Evolutionary conservation across 2,797 vertebrate species (phyloP).

Genomic region (Cyprinodon diabolis): DNA sequence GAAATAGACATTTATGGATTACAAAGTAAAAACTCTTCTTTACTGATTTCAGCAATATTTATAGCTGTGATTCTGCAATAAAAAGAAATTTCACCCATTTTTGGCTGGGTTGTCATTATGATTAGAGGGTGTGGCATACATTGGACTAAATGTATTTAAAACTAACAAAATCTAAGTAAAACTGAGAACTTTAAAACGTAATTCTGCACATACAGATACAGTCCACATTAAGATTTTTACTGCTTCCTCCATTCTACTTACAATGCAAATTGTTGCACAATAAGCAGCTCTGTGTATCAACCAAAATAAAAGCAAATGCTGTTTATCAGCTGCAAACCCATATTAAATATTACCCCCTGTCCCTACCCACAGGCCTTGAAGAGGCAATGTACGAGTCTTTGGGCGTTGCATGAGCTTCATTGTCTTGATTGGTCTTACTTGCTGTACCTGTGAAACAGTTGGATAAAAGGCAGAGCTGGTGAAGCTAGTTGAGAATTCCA

Average conservation of each 20-base stretch:
- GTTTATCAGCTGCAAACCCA: not conserved
- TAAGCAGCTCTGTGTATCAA: not conserved
- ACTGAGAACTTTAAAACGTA: too few relatives aligned
- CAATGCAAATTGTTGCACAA: not conserved
- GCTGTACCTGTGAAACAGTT: constrained; percentile 2
- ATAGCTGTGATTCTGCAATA: too few relatives aligned
- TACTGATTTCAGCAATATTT: too few relatives aligned
- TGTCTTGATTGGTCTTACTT: constrained; percentile 14
- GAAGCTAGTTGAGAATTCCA: not conserved
- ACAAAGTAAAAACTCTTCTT: too few relatives aligned
- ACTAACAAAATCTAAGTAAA: too few relatives aligned
- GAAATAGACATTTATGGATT: too few relatives aligned
- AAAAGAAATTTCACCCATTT: too few relatives aligned
- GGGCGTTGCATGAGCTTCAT: constrained; percentile 6
- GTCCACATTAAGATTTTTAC: not conserved
- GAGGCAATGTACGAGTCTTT: constrained; percentile 12
- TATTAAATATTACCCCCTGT: not conserved
- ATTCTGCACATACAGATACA: too few relatives aligned
- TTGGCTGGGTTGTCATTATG: too few relatives aligned
- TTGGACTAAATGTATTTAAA: too few relatives aligned
- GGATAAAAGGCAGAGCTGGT: not conserved
- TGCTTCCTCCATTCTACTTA: too few relatives aligned
- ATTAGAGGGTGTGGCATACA: too few relatives aligned
- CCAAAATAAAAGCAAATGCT: not conserved
- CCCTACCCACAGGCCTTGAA: constrained; percentile 16